Evolutionary conservation across 2,113 vertebrate genomes (phyloP).

Genomic region (Leptobrachium ailaonicum): DNA sequence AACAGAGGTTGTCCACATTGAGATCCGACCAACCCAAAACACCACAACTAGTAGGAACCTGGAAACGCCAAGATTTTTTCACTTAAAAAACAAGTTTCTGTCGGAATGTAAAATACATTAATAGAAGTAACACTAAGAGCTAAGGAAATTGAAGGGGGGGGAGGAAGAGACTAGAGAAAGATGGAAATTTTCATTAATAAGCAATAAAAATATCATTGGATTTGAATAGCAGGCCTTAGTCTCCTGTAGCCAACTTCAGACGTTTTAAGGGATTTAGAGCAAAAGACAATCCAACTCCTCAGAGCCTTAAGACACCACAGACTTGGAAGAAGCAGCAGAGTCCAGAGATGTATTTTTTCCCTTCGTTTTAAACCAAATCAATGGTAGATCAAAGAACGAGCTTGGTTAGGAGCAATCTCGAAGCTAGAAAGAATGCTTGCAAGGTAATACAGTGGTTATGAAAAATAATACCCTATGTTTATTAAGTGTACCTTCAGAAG

Average conservation of each 20-base stretch:
- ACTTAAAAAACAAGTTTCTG: slow-evolving; percentile 17
- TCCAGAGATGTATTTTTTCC: not conserved
- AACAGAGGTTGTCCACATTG: no score
- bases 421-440: slow-evolving; percentile 17
- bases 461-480: slow-evolving; percentile 24
- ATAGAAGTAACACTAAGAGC: slow-evolving; percentile 19
- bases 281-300: slow-evolving; percentile 26
- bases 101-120: slow-evolving; percentile 15
- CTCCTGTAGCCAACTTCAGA: slow-evolving; percentile 45
- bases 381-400: slow-evolving; percentile 12
- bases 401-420: slow-evolving; percentile 27
- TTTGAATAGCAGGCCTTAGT: slow-evolving; percentile 42
- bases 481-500: slow-evolving; percentile 32
- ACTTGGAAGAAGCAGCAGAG: slow-evolving; percentile 9
- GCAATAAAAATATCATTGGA: slow-evolving; percentile 46
- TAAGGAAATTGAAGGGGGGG: slow-evolving; percentile 42
- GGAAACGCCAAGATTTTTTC: not conserved
- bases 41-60: no score
- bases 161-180: slow-evolving; percentile 27
- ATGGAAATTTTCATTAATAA: slow-evolving; percentile 51
- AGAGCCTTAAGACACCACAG: slow-evolving; percentile 42
- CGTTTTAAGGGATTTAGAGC: slow-evolving; percentile 48
- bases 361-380: not conserved
- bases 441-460: slow-evolving; percentile 14
- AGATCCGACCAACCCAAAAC: no score